Evolutionary conservation across 2,113 vertebrate genomes (phyloP).

Genomic region (Scopus umbretta): DNA sequence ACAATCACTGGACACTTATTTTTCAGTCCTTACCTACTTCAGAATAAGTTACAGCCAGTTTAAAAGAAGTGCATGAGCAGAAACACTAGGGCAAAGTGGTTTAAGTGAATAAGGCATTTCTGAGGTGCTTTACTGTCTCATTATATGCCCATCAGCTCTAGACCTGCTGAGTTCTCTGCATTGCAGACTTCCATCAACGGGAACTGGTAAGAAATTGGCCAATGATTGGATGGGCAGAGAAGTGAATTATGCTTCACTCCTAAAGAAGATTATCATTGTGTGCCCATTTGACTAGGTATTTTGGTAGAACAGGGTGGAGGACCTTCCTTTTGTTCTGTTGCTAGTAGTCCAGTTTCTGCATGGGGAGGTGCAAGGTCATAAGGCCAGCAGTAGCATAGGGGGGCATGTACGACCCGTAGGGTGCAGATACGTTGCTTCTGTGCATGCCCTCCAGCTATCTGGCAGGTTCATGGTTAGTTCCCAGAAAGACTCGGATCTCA

Average conservation of each 20-base stretch:
- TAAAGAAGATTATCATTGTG: neutral
- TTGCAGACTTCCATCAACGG: neutral
- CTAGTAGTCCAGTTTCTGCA: neutral
- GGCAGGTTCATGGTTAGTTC: neutral
- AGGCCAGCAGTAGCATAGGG: neutral
- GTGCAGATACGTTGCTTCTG: neutral
- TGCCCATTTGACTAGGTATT: neutral
- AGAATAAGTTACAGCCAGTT: neutral
- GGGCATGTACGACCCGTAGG: fast-evolving
- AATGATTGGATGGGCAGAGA: neutral
- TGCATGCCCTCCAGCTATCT: neutral
- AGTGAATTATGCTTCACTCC: neutral
- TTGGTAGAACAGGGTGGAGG: neutral
- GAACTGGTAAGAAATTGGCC: neutral
- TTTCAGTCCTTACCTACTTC: neutral
- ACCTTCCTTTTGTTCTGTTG: neutral
- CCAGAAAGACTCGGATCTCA: fast-evolving
- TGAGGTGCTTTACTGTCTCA: neutral
- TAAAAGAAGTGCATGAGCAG: neutral
- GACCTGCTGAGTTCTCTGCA: neutral
- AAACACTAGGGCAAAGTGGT: neutral
- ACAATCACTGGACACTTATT: neutral
- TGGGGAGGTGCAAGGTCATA: neutral
- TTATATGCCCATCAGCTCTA: neutral
- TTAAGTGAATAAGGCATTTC: neutral